These are phyloP conservation scores for Torymus auratus DNA, from an alignment of 2,888 invertebrate species.

Conservation along the genomic window DNA sequence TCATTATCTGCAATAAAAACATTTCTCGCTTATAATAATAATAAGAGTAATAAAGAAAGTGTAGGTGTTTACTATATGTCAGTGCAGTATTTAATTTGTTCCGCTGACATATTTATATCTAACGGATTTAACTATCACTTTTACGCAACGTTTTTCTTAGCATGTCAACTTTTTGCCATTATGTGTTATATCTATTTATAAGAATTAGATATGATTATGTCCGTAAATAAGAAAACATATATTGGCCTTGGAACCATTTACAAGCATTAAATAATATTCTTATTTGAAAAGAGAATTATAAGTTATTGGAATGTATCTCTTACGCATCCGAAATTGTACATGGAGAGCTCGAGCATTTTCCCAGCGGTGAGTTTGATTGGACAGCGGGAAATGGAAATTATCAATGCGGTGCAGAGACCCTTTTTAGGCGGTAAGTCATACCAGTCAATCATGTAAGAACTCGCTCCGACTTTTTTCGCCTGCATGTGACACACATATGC, in stretches of 20 bases:
- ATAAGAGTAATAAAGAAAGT: too few species aligned
- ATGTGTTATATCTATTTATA: too few species aligned
- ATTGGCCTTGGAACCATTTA: too few species aligned
- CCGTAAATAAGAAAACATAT: too few species aligned
- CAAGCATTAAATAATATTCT: not conserved
- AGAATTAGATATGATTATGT: too few species aligned
- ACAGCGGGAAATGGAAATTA: slow-evolving; percentile 61
- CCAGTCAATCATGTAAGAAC: slow-evolving; percentile 61
- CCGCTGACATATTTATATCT: too few species aligned
- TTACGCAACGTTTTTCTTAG: too few species aligned
- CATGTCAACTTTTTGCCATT: too few species aligned
- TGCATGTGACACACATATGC: slow-evolving; percentile 43
- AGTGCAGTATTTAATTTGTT: too few species aligned
- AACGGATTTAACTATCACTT: too few species aligned
- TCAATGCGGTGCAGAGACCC: slow-evolving; percentile 57
- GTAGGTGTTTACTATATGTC: too few species aligned
- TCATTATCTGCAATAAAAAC: slow-evolving; percentile 38
- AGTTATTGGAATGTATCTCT: slow-evolving; percentile 12
- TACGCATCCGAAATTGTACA: slow-evolving; percentile 63
- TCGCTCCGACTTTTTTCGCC: slow-evolving; percentile 51
- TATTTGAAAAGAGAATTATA: not conserved
- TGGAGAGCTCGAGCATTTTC: slow-evolving; percentile 63
- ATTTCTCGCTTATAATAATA: too few species aligned
- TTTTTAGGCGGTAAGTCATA: slow-evolving; percentile 59
- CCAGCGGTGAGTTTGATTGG: slow-evolving; percentile 63